Base-by-base conservation (phyloP, 2,113 vertebrate species). In the Malurus cyaneus region DNA sequence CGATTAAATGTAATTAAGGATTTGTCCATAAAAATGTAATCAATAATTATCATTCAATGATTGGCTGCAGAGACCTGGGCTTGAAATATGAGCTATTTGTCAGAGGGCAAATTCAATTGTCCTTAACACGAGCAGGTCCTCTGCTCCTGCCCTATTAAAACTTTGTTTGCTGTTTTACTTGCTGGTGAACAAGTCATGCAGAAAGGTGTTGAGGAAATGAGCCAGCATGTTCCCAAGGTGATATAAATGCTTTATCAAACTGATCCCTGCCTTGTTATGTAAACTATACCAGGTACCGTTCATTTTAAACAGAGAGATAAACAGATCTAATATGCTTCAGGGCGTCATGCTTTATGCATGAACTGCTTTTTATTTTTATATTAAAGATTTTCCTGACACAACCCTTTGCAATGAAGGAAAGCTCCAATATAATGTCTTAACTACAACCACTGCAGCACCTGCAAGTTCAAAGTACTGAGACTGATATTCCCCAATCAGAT, bases 281-380 rank as follows among this genome's bases (percentile, higher is more conserved):
- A 98, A 98, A 98, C 98, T 95, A 95, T 96, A 97, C 90, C 96
- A 97, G 97, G 97, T 97, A 98, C 92, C 4, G 86, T 93, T 98
- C 96, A 16, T 98, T 98, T 98, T 97, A 98, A 98, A 98, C 97
- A 97, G 96, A 97, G 97, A 98, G 98, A 98, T 98, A 98, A 98
- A 98, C 97, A 98, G 98, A 98, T 98, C 97, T 98, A 98, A 98
- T 98, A 98, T 89, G 98, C 98, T 98, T 98, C 96, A 96, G 97
- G 98, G 97, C 96, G 5, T 98, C 97, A 98, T 98, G 98, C 97
- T 97, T 98, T 98, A 98, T 98, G 98, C 98, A 98, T 98, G 97
- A 98, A 98, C 94, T 96, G 84, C 96, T 98, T 98, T 97, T 98
- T 98, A 98, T 96, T 98, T 98, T 98, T 97, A 97, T 97, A 97